Evolutionary conservation across 2,113 vertebrate genomes (phyloP), one percentile per base, ranked within the genome.

Genomic region (Esox niger): DNA sequence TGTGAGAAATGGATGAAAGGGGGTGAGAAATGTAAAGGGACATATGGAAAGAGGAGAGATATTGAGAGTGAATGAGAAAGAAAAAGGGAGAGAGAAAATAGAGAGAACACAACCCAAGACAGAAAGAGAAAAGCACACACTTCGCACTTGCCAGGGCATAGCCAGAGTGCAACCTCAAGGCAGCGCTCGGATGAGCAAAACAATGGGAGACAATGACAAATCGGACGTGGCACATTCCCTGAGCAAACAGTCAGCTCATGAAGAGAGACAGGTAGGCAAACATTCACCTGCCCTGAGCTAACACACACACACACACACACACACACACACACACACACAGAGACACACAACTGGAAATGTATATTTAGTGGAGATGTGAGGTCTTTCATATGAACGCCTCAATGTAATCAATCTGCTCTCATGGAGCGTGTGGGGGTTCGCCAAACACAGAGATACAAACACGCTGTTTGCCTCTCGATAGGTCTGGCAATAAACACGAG

Each of bases 271-370:
- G 82, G 82, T 74, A 79, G 74, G 70, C 79, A 88, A 89, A 89
- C 83, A 88, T 81, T 87, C 83, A 88, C 86, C 83, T 88, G 84
- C 84, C 86, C 70, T 84, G 62, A 82, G 85, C 82, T 81, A 84
- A 90, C 11, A 29, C 61, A 71, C 58, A 71, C 58, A 65, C 60
- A 57, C 66, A 74, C 43, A 74, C 75, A 68, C 63, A 69, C 27
- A 74, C 0, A 78, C 26, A 79, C 30, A 62, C 33, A 62, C 52
- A 61, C 3, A 31, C 7, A 57, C 35, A 21, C 29, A 54, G 21
- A 38, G 73, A 57, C 20, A 20, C 26, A 59, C 11, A 59, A 29
- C 43, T 64, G 63, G 25, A 54, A 78, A 55, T 43, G 54, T 72
- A 74, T 2, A 23, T 33, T 47, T 29, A 25, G 67, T 25, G 31